Evolutionary conservation across 2,888 invertebrate species (phyloP), one percentile per base, ranked within the genome.

Genomic region (Sturmia bella): DNA sequence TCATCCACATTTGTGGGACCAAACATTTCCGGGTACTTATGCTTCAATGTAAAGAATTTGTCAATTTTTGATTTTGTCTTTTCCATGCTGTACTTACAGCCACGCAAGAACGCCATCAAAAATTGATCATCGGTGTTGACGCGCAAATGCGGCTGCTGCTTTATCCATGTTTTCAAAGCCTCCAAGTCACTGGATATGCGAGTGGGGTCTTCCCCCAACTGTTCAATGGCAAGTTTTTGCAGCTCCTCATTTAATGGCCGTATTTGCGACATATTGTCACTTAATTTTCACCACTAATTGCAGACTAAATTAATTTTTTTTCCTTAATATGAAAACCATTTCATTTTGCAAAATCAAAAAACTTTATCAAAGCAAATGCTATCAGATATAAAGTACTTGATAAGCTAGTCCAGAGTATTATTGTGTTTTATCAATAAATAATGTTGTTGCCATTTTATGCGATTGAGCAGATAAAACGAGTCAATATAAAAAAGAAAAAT

Each of bases 31-130:
- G 87, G 88, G 52, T 85, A 88, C 66, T 87, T 88, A 19, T 85
- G 87, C 7, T 87, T 86, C 17, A 89, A 70, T 0, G 94, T 92
- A 86, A 93, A 93, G 85, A 91, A 93, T 59, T 92, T 89, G 85
- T 94, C 94, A 6, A 94, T 80, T 87, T 94, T 94, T 84, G 93
- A 92, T 85, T 94, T 94, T 1, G 93, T 91, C 56, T 92, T 90
- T 86, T 94, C 93, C 86, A 94, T 87, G 84, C 94, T 94, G 87
- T 92, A 94, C 88, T 94, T 94, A 86, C 93, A 93, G 41, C 94
- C 94, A 9, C 94, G 91, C 17, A 95, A 89, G 87, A 94, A 94
- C 1, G 92, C 89, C 6, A 93, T 85, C 61, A 94, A 86, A 91
- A 93, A 93, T 88, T 94, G 94, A 85, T 94, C 93, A 88, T 87